phyloP scores from a whole-genome alignment of 2,113 vertebrate genomes.

The Astur gentilis region DNA sequence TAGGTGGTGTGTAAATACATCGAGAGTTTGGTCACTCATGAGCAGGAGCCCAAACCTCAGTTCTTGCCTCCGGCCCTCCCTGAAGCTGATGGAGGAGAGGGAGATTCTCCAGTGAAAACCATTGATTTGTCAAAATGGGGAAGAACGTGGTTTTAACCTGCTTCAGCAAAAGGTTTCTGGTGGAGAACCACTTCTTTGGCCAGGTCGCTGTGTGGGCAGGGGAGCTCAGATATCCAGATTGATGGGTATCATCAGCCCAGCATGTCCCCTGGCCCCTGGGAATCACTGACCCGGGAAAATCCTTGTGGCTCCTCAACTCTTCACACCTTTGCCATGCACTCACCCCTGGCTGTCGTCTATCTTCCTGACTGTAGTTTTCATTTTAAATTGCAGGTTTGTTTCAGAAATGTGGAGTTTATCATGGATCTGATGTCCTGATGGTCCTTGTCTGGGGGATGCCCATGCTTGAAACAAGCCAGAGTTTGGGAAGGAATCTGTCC shows the following conservation, averaged over 20 bases:
- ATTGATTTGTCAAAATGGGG: neutral
- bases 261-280: too few relatives aligned
- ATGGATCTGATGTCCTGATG: neutral
- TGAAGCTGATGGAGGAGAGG: neutral
- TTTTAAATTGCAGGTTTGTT: neutral
- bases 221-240: neutral
- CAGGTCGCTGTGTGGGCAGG: accelerated
- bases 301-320: neutral
- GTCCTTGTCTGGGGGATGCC: neutral
- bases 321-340: accelerated
- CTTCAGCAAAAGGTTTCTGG: neutral
- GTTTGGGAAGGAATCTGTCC: neutral
- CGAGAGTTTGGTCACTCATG: neutral
- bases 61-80: neutral
- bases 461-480: neutral
- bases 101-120: neutral
- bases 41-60: neutral
- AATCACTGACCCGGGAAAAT: neutral
- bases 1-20: neutral
- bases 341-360: too few relatives aligned
- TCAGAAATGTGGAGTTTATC: neutral
- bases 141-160: neutral
- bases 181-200: neutral
- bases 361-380: neutral
- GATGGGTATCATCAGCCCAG: neutral